These are phyloP conservation scores for Aspidiotus rigidus DNA, from an alignment of 2,888 invertebrate genomes.

Conservation along the genomic window DNA sequence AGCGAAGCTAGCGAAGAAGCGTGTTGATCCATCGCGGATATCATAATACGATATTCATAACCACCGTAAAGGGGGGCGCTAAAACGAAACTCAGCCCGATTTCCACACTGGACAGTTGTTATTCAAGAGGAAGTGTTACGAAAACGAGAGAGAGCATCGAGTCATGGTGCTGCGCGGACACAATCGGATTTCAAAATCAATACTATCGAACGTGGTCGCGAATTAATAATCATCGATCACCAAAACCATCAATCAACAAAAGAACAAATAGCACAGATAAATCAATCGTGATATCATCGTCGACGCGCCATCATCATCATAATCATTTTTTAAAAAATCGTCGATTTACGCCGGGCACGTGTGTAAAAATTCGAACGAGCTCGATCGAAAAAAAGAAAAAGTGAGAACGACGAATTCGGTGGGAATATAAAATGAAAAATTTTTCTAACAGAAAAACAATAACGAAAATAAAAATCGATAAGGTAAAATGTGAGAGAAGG, in stretches of 20 bases:
- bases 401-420: too few relatives aligned
- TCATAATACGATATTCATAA: conserved; percentile 24
- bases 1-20: conserved; percentile 31
- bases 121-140: not conserved
- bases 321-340: not conserved
- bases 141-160: not conserved
- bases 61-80: not conserved
- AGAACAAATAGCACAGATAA: conserved; percentile 13
- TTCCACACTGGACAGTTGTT: too few relatives aligned
- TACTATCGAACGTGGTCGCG: conserved; percentile 3
- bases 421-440: not conserved
- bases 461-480: conserved; percentile 8
- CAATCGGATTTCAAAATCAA: too few relatives aligned
- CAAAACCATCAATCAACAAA: conserved; percentile 16
- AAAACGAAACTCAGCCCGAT: not conserved
- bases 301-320: not conserved
- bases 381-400: too few relatives aligned
- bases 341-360: not conserved
- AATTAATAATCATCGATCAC: not conserved
- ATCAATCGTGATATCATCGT: conserved; percentile 21
- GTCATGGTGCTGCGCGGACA: not conserved
- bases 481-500: not conserved
- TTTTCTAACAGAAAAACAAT: not conserved
- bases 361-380: conserved; percentile 8
- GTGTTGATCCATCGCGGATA: conserved; percentile 31